These are phyloP conservation scores for Aporophyla lueneburgensis DNA, from an alignment of 2,888 invertebrate genomes.

Conservation along the genomic window DNA sequence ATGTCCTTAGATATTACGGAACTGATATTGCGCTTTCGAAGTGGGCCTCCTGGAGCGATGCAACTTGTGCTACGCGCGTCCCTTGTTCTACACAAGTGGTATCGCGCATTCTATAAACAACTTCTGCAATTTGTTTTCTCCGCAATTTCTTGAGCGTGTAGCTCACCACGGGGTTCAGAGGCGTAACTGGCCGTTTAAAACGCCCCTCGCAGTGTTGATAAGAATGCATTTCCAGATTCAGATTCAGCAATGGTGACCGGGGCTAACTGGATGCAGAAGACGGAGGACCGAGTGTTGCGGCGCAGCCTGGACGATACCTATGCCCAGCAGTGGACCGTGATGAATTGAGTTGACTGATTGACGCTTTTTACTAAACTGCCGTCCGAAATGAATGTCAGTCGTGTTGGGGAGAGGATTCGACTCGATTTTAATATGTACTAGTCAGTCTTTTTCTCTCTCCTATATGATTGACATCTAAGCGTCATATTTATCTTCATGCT, in stretches of 20 bases:
- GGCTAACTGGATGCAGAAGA: not conserved
- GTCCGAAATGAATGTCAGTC: slow-evolving; percentile 75
- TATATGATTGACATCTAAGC: slow-evolving; percentile 91
- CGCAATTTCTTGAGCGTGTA: too few relatives aligned
- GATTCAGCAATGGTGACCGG: not conserved
- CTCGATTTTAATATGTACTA: slow-evolving; percentile 90
- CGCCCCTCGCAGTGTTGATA: not conserved
- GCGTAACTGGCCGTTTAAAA: not conserved
- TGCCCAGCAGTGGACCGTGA: too few relatives aligned
- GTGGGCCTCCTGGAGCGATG: too few relatives aligned
- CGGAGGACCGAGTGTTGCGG: not conserved
- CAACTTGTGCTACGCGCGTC: not conserved
- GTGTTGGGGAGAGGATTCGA: slow-evolving; percentile 93
- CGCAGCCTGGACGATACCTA: not conserved
- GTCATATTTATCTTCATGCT: slow-evolving; percentile 65
- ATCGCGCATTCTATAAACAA: too few relatives aligned
- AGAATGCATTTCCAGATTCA: not conserved
- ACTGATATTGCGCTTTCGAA: too few relatives aligned
- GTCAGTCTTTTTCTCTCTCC: slow-evolving; percentile 96
- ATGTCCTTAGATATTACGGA: too few relatives aligned
- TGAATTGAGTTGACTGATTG: not conserved
- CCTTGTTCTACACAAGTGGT: too few relatives aligned
- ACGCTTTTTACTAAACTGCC: not conserved
- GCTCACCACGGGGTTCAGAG: too few relatives aligned
- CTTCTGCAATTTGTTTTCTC: not conserved